Evolutionary conservation across 2,797 vertebrate genomes (phyloP).

Genomic region (Sebastiscus tertius): DNA sequence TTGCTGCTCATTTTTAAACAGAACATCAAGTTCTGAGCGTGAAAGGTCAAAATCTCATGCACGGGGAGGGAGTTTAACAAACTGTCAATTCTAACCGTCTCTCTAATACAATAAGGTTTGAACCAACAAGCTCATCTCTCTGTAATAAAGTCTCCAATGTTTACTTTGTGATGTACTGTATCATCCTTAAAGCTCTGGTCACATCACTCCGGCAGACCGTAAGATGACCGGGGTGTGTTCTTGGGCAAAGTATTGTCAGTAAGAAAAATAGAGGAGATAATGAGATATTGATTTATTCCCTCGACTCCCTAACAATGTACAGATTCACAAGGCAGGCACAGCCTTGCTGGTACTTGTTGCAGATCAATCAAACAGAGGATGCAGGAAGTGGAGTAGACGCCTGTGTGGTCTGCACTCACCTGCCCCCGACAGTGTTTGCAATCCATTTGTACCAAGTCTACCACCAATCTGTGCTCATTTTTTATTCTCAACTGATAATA

Average conservation of each 20-base stretch:
- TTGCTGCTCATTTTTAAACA: not conserved
- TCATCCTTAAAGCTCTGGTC: not conserved
- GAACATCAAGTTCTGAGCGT: accelerated
- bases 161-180: not conserved
- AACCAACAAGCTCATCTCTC: not conserved
- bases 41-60: not conserved
- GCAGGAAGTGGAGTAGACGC: not conserved
- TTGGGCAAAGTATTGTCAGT: slow-evolving; percentile 15
- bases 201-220: not conserved
- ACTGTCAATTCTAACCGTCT: not conserved
- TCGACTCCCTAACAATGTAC: slow-evolving; percentile 7
- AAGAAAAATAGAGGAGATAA: slow-evolving; percentile 43
- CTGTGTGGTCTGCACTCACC: not conserved
- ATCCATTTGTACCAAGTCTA: not conserved
- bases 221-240: slow-evolving; percentile 6
- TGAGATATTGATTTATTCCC: slow-evolving; percentile 58
- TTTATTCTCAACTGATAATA: not conserved
- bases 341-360: not conserved
- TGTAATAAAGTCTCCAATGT: not conserved
- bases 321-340: slow-evolving; percentile 7
- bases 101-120: not conserved
- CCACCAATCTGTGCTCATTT: not conserved
- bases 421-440: not conserved
- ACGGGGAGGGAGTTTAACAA: not conserved
- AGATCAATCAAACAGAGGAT: slow-evolving; percentile 23